These are phyloP conservation scores for Dastarcus helophoroides DNA, from an alignment of 2,888 invertebrate genomes.

Conservation along the genomic window DNA sequence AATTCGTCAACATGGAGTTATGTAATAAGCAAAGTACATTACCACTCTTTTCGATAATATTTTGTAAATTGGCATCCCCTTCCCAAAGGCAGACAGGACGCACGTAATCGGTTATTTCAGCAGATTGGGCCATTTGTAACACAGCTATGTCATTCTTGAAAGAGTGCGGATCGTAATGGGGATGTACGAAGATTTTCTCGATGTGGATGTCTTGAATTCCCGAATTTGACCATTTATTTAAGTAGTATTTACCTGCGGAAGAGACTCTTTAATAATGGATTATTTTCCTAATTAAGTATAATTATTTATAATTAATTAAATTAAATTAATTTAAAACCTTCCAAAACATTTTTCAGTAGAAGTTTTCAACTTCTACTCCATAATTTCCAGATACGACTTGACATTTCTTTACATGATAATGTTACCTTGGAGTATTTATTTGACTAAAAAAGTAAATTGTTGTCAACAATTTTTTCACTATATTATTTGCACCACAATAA, in stretches of 20 bases:
- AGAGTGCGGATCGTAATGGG: slow-evolving; percentile 25
- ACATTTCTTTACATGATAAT: too few species aligned
- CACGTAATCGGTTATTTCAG: slow-evolving; percentile 29
- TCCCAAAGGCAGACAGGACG: slow-evolving; percentile 32
- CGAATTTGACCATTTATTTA: slow-evolving; percentile 29
- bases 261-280: slow-evolving; percentile 4
- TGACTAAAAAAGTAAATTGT: too few species aligned
- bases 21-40: too few species aligned
- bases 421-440: too few species aligned
- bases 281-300: too few species aligned
- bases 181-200: slow-evolving; percentile 25
- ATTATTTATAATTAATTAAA: too few species aligned
- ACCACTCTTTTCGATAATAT: slow-evolving; percentile 17
- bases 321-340: too few species aligned
- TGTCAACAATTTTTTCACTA: too few species aligned
- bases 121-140: slow-evolving; percentile 23
- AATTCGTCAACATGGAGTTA: background rate
- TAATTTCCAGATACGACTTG: too few species aligned
- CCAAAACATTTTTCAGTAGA: too few species aligned
- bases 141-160: slow-evolving; percentile 30
- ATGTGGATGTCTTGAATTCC: slow-evolving; percentile 32
- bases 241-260: slow-evolving; percentile 26
- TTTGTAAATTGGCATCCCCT: slow-evolving; percentile 16
- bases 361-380: too few species aligned
- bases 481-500: too few species aligned